Percentiles rank a stretch among this genome's conserved stretches.
Evolutionary conservation across 2,888 invertebrate species (phyloP).

Genomic region (Ganaspis brasiliensis): DNA sequence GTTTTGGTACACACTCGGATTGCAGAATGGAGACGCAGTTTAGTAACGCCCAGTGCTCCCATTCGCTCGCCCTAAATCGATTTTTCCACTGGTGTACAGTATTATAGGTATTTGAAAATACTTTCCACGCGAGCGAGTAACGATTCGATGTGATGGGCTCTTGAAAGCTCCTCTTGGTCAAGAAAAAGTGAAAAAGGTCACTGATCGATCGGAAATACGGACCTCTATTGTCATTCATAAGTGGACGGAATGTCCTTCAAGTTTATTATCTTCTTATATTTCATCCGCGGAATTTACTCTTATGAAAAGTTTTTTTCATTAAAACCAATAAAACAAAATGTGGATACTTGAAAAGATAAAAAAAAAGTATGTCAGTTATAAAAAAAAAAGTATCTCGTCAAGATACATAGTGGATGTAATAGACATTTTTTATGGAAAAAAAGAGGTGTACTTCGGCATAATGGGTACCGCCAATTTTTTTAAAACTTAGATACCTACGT

Average conservation of each 20-base stretch:
- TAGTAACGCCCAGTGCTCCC: conserved; percentile 40
- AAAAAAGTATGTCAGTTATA: too few relatives aligned
- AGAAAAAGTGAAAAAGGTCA: conserved; percentile 52
- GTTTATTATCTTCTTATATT: conserved; percentile 7
- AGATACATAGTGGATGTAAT: too few relatives aligned
- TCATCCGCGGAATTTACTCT: background rate
- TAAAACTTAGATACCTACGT: too few relatives aligned
- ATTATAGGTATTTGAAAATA: conserved; percentile 70
- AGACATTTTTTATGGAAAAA: too few relatives aligned
- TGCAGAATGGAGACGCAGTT: conserved; percentile 37
- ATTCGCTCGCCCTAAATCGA: conserved; percentile 57
- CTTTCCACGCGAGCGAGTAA: conserved; percentile 70
- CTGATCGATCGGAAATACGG: conserved; percentile 8
- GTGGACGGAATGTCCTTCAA: conserved; percentile 25
- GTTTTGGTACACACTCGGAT: conserved; percentile 39
- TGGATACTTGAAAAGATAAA: too few relatives aligned
- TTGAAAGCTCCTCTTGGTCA: conserved; percentile 71
- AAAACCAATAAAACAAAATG: too few relatives aligned
- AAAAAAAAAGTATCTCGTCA: too few relatives aligned
- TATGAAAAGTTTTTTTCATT: background rate
- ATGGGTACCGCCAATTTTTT: too few relatives aligned
- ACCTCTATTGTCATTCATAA: conserved; percentile 35
- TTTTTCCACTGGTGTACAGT: conserved; percentile 64
- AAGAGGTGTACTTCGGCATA: too few relatives aligned
- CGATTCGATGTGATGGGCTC: conserved; percentile 71